A percentile compares a stretch with the other conserved stretches of the same genome.
Conservation (phyloP, 2,113 vertebrate genomes). For the Cottus gobio region DNA sequence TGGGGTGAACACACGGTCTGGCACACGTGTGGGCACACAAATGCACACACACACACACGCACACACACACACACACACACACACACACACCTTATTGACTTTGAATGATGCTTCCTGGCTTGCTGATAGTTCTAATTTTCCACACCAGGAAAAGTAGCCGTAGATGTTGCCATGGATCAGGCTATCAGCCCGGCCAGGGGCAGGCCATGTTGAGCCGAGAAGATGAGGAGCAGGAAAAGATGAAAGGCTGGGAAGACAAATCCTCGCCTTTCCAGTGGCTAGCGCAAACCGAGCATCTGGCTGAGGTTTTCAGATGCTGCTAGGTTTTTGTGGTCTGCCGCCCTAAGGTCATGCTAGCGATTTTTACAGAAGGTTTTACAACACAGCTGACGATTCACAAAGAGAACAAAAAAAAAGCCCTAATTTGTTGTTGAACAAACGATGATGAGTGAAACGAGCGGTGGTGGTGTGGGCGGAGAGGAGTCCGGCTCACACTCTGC, state of each 20-base stretch:
- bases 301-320: conserved; percentile 55
- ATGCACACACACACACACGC: conserved; percentile 14
- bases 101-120: conserved; percentile 71
- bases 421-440: not conserved
- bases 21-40: conserved; percentile 48
- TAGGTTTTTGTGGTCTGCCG: conserved; percentile 53
- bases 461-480: not conserved
- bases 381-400: conserved; percentile 6
- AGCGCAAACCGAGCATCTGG: conserved; percentile 65
- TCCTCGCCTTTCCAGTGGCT: conserved; percentile 58
- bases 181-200: conserved; percentile 65
- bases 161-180: conserved; percentile 76
- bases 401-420: not conserved
- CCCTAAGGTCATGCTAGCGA: conserved; percentile 33
- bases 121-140: conserved; percentile 76
- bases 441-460: not conserved
- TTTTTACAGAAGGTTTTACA: conserved; percentile 17
- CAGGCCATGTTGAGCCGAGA: conserved; percentile 53
- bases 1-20: conserved; percentile 62
- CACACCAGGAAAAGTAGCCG: conserved; percentile 64
- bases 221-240: conserved; percentile 70
- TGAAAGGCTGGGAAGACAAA: conserved; percentile 77
- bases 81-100: conserved; percentile 70
- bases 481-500: not conserved
- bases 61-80: conserved; percentile 6